Evolutionary conservation across 2,797 vertebrate genomes (phyloP).

Genomic region (Falco cherrug): DNA sequence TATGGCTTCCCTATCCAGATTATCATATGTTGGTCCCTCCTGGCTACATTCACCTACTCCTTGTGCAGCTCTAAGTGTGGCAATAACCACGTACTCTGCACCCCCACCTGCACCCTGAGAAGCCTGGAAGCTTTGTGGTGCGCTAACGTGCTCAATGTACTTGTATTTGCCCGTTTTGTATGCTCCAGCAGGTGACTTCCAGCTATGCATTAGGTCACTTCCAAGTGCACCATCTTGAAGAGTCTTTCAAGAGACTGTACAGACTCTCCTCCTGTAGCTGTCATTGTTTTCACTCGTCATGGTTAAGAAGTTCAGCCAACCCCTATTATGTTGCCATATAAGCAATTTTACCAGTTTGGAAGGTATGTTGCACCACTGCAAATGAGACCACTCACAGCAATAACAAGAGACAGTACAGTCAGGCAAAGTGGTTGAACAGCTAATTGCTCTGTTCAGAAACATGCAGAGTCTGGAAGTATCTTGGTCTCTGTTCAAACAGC

Average conservation of each 20-base stretch:
- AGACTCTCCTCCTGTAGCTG: neutral
- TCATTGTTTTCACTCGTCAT: neutral
- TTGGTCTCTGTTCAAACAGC: neutral
- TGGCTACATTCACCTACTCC: neutral
- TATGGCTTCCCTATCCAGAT: neutral
- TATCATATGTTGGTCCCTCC: neutral
- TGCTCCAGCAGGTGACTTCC: neutral
- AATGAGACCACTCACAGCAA: neutral
- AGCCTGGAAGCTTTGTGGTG: neutral
- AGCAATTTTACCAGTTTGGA: neutral
- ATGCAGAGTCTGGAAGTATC: neutral
- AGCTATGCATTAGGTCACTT: neutral
- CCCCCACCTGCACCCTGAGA: neutral
- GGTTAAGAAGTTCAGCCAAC: neutral
- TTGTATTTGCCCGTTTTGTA: neutral
- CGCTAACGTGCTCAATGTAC: fast-evolving
- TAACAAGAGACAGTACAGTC: neutral
- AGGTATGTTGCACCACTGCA: neutral
- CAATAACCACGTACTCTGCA: neutral
- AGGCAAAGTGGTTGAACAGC: neutral
- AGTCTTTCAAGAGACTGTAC: neutral
- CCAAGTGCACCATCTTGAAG: neutral
- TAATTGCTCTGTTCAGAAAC: neutral
- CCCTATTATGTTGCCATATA: neutral
- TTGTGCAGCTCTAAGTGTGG: neutral